Conservation (phyloP, 2,113 vertebrate genomes). For the Arothron firmamentum region DNA sequence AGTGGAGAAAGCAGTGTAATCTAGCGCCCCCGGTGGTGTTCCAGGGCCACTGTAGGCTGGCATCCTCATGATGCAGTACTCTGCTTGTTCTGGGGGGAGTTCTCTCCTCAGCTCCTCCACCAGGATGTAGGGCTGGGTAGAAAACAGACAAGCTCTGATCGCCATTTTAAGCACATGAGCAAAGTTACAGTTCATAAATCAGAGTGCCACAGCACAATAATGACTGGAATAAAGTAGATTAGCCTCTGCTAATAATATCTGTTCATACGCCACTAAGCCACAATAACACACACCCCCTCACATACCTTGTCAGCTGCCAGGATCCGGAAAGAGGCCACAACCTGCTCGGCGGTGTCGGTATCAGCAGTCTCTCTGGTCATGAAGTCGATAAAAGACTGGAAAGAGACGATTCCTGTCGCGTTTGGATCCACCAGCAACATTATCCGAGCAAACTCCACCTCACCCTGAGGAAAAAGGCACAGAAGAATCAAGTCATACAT, state of each 20-base stretch:
- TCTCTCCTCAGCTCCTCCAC: constrained; percentile 87
- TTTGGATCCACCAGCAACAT: constrained; percentile 93
- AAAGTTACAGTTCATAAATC: constrained; percentile 16
- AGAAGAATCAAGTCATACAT: neutral
- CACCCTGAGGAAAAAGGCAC: constrained; percentile 73
- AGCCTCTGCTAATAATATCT: constrained; percentile 25
- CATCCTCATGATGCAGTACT: constrained; percentile 93
- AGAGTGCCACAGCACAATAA: constrained; percentile 12
- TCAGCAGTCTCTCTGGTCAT: constrained; percentile 94
- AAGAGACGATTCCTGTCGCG: constrained; percentile 83
- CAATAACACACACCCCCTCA: constrained; percentile 10
- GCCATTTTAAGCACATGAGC: constrained; percentile 14
- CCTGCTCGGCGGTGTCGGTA: constrained; percentile 92
- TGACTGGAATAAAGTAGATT: constrained; percentile 7
- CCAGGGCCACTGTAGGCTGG: constrained; percentile 78
- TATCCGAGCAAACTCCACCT: constrained; percentile 90
- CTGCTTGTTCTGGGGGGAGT: constrained; percentile 87
- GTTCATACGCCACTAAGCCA: constrained; percentile 2
- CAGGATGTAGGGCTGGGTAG: constrained; percentile 84
- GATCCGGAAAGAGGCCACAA: constrained; percentile 93
- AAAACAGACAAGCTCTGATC: constrained; percentile 5
- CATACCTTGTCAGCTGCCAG: constrained; percentile 91
- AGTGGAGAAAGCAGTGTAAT: constrained; percentile 93
- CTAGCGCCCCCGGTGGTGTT: constrained; percentile 78
- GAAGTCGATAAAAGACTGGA: constrained; percentile 97